Evolutionary conservation across 2,113 vertebrate species (phyloP).

Genomic region (Ploceus nigricollis): DNA sequence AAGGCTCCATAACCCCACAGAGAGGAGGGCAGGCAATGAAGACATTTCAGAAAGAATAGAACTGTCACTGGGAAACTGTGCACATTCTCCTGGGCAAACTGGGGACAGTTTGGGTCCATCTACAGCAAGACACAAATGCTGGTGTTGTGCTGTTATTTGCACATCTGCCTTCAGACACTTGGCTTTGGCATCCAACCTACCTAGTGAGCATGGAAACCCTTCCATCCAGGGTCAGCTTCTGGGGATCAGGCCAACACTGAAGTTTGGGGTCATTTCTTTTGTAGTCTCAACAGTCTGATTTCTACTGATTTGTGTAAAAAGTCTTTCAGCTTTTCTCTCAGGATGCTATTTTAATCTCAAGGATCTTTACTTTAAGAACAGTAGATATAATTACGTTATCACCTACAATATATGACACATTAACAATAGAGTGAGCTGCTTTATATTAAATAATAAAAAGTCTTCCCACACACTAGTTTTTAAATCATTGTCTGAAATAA

Average conservation of each 20-base stretch:
- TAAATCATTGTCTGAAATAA: not conserved
- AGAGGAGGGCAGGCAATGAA: not conserved
- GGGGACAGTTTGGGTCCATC: not conserved
- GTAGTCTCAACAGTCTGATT: not conserved
- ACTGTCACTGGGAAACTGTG: not conserved
- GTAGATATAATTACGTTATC: not conserved
- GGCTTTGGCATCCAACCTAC: not conserved
- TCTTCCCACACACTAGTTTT: not conserved
- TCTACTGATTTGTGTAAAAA: not conserved
- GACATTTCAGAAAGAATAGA: not conserved
- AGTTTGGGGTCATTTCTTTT: fast-evolving
- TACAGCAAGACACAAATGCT: not conserved
- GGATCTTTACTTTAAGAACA: not conserved
- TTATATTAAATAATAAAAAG: not conserved
- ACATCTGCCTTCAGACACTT: not conserved
- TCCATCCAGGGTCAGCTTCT: not conserved
- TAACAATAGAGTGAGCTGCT: not conserved
- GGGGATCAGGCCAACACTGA: not conserved
- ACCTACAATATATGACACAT: not conserved
- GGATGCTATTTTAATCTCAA: not conserved
- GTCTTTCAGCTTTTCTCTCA: not conserved
- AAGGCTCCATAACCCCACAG: not conserved
- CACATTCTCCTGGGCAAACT: not conserved
- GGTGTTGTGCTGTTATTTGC: not conserved
- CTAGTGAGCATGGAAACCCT: not conserved